Conservation (phyloP, 2,797 vertebrate genomes). For the Adrianichthys oophorus region DNA sequence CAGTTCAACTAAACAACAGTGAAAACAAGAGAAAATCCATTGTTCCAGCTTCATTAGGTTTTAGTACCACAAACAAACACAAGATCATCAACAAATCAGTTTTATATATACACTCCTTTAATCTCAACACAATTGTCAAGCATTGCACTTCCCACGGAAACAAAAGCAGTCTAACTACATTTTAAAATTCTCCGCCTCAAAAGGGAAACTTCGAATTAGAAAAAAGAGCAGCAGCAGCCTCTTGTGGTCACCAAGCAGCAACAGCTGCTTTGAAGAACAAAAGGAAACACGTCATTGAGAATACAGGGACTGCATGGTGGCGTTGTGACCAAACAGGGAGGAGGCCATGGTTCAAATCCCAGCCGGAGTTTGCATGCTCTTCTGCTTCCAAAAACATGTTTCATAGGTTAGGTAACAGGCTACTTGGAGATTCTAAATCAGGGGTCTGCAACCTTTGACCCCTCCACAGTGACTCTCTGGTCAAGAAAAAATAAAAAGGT, state of each 20-base stretch:
- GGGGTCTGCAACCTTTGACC: no score
- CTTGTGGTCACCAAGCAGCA: constrained; percentile 10
- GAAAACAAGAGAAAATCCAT: constrained; percentile 63
- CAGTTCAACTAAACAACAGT: constrained; percentile 45
- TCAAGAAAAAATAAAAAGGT: no score
- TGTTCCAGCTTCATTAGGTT: neutral
- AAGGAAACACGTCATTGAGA: no score
- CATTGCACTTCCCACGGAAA: neutral
- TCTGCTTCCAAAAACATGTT: no score
- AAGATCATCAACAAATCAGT: neutral
- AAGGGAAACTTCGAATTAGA: neutral
- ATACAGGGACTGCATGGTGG: no score
- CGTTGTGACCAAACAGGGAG: no score
- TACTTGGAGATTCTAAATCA: no score
- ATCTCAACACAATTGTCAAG: neutral
- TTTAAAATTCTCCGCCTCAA: neutral
- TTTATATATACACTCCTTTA: neutral
- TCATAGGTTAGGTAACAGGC: no score
- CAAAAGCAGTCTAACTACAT: neutral
- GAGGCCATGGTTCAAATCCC: no score
- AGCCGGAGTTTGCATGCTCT: no score
- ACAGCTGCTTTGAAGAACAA: neutral
- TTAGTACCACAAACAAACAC: no score
- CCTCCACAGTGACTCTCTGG: no score
- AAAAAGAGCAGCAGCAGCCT: neutral